Conservation (phyloP, 2,113 vertebrate genomes). For the Pimephales promelas region DNA sequence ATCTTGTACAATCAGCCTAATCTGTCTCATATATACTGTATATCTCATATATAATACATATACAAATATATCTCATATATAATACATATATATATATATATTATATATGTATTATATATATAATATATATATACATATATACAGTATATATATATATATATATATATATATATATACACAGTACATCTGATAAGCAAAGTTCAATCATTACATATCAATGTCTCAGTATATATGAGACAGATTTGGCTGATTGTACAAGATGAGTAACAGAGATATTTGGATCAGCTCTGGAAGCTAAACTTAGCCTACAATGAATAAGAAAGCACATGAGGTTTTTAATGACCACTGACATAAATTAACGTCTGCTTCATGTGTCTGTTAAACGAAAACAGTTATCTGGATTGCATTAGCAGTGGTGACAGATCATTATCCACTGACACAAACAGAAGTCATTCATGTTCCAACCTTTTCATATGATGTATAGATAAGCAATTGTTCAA, state of each 20-base stretch:
- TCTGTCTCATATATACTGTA: too few species aligned
- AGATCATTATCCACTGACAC: not conserved
- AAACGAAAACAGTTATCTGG: not conserved
- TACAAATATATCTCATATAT: too few species aligned
- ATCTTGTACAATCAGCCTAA: too few species aligned
- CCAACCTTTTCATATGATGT: not conserved
- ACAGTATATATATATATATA: too few species aligned
- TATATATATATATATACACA: too few species aligned
- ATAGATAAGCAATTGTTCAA: not conserved
- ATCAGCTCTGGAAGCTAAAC: not conserved
- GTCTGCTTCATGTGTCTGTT: not conserved
- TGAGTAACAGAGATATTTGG: not conserved
- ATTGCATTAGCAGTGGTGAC: not conserved
- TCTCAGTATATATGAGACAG: not conserved
- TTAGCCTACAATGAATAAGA: not conserved
- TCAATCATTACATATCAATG: not conserved
- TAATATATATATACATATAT: too few species aligned
- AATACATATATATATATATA: too few species aligned
- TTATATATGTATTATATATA: too few species aligned
- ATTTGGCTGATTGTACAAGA: not conserved
- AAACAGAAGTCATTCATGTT: not conserved
- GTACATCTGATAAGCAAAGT: too few species aligned
- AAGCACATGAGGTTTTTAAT: not conserved
- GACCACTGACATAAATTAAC: not conserved
- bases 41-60: too few species aligned